Evolutionary conservation across 92 coral and sea anemone species (phyloP).

Genomic region (Porites evermanni): DNA sequence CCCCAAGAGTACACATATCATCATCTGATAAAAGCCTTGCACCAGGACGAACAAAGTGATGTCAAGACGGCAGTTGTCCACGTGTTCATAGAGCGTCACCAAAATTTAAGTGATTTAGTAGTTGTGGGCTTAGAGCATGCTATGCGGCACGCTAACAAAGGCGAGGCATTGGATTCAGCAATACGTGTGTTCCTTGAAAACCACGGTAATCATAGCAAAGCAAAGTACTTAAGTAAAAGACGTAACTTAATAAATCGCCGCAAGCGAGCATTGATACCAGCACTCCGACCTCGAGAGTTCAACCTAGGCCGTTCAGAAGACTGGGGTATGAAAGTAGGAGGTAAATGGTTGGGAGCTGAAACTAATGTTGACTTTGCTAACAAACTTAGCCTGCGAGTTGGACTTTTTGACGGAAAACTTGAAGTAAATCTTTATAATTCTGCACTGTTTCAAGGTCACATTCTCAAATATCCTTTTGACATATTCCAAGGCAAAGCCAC

Average conservation of each 20-base stretch:
- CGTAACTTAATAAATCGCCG: constrained; percentile 61
- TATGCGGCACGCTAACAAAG: constrained; percentile 73
- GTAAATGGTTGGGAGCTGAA: constrained; percentile 85
- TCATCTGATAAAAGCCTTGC: constrained; percentile 65
- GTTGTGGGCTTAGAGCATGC: constrained; percentile 82
- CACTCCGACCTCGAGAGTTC: constrained; percentile 82
- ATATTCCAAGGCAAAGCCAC: constrained; percentile 83
- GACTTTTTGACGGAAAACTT: constrained; percentile 84
- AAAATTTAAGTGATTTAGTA: constrained; percentile 54
- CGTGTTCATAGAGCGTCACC: constrained; percentile 83
- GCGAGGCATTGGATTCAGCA: constrained; percentile 78
- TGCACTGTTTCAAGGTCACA: constrained; percentile 75
- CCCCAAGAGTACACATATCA: constrained; percentile 65
- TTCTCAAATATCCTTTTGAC: constrained; percentile 71
- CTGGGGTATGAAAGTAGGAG: constrained; percentile 80
- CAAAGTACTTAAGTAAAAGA: constrained; percentile 59
- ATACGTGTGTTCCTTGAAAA: constrained; percentile 78
- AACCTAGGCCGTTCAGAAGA: constrained; percentile 69
- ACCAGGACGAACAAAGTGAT: constrained; percentile 80
- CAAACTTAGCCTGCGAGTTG: constrained; percentile 71
- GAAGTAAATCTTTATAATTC: constrained; percentile 81
- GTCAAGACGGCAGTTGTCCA: constrained; percentile 86
- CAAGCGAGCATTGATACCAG: constrained; percentile 84
- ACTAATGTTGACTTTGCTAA: constrained; percentile 73
- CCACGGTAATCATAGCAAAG: constrained; percentile 73